phyloP scores from a whole-genome alignment of 2,113 vertebrate species.

The Otolemur garnettii region DNA sequence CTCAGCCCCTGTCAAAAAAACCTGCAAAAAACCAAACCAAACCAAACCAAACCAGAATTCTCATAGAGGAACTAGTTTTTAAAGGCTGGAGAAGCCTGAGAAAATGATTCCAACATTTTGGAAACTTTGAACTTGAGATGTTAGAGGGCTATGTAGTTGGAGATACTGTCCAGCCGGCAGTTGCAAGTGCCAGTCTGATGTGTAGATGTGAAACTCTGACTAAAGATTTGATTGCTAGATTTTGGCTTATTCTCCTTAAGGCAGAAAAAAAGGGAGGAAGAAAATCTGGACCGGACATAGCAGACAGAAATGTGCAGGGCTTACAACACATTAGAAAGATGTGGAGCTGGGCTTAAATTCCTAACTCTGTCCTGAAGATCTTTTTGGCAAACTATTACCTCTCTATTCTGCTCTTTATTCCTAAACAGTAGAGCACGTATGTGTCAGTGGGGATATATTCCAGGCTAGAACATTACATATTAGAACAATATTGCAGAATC shows the following conservation, averaged over 20 bases:
- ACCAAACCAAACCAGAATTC: neutral
- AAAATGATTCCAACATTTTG: neutral
- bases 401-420: neutral
- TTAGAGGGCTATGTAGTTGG: neutral
- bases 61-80: neutral
- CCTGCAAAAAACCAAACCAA: too few species aligned
- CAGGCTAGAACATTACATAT: neutral
- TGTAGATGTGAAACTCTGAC: neutral
- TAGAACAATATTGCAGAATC: neutral
- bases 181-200: neutral
- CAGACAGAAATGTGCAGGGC: neutral
- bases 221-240: neutral
- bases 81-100: neutral
- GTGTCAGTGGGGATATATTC: neutral
- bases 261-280: neutral
- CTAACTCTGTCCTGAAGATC: neutral
- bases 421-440: neutral
- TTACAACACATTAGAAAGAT: neutral
- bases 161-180: neutral
- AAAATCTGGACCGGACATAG: neutral
- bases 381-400: neutral
- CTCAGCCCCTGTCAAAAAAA: too few species aligned
- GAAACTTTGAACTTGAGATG: neutral
- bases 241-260: neutral
- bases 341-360: neutral